Evolutionary conservation across 2,888 invertebrate species (phyloP).

Genomic region (Byasa hedistus): DNA sequence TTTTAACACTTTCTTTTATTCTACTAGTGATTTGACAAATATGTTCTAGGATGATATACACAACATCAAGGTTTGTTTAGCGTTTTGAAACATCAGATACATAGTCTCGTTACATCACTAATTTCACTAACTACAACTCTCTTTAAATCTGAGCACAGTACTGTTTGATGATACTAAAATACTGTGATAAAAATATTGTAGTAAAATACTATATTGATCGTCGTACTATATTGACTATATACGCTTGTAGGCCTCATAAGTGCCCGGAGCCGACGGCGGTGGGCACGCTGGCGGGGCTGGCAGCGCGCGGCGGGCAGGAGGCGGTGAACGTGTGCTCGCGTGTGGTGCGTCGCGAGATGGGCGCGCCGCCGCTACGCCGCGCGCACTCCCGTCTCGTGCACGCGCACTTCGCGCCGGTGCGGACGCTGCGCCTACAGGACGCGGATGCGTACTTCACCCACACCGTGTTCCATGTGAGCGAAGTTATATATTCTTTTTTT

Average conservation of each 20-base stretch:
- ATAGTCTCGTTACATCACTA: no score
- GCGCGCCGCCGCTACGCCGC: constrained; percentile 63
- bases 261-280: constrained; percentile 87
- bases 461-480: constrained; percentile 84
- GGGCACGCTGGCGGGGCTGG: constrained; percentile 51
- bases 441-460: constrained; percentile 83
- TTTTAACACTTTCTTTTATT: background rate
- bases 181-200: no score
- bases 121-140: no score
- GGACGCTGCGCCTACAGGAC: constrained; percentile 73
- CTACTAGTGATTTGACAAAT: no score
- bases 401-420: constrained; percentile 70
- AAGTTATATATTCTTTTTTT: no score
- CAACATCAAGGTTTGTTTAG: no score
- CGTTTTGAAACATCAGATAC: no score
- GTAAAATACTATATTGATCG: no score
- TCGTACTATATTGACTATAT: no score
- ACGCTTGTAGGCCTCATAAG: constrained; percentile 88
- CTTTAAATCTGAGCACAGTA: no score
- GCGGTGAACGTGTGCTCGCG: constrained; percentile 92
- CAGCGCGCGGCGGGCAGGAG: constrained; percentile 82
- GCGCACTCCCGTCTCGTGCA: constrained; percentile 58
- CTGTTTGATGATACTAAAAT: no score
- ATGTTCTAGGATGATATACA: no score
- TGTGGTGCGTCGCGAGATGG: constrained; percentile 86